Evolutionary conservation across 2,888 invertebrate genomes (phyloP).

Genomic region (Phasia obesa): DNA sequence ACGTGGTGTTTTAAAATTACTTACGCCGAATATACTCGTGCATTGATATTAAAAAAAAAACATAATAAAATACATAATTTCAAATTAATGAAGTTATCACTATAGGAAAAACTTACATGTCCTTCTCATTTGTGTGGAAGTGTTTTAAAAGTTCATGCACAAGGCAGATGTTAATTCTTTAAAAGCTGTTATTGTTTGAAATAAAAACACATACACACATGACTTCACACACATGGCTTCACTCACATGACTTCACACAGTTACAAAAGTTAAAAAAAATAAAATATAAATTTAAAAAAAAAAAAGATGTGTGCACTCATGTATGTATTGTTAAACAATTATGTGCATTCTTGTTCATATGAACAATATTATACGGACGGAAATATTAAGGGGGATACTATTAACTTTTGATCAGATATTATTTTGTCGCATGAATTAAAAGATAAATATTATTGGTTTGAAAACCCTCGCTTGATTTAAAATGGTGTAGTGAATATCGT

Average conservation of each 20-base stretch:
- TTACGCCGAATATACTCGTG: no score
- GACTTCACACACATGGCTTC: neutral
- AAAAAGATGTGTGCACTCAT: slow-evolving; percentile 27
- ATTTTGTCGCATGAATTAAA: no score
- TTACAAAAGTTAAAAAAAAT: slow-evolving; percentile 8
- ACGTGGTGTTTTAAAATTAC: no score
- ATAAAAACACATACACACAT: slow-evolving; percentile 10
- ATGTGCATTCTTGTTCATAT: slow-evolving; percentile 5
- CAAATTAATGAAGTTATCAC: neutral
- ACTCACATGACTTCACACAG: slow-evolving; percentile 32
- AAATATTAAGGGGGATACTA: neutral
- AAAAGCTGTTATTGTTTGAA: slow-evolving; percentile 57
- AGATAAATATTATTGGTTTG: no score
- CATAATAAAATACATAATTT: neutral
- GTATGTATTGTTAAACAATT: slow-evolving; percentile 52
- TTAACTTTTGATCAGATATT: neutral
- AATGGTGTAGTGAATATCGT: no score
- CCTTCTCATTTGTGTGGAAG: slow-evolving; percentile 18
- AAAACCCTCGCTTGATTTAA: no score
- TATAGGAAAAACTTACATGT: neutral
- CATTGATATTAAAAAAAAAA: no score
- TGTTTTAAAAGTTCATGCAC: slow-evolving; percentile 14
- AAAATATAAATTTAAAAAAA: slow-evolving; percentile 1
- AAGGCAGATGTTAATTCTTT: slow-evolving; percentile 39
- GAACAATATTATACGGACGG: neutral